These are phyloP conservation scores for Cygnus olor DNA, from an alignment of 2,797 vertebrate species.

Conservation along the genomic window DNA sequence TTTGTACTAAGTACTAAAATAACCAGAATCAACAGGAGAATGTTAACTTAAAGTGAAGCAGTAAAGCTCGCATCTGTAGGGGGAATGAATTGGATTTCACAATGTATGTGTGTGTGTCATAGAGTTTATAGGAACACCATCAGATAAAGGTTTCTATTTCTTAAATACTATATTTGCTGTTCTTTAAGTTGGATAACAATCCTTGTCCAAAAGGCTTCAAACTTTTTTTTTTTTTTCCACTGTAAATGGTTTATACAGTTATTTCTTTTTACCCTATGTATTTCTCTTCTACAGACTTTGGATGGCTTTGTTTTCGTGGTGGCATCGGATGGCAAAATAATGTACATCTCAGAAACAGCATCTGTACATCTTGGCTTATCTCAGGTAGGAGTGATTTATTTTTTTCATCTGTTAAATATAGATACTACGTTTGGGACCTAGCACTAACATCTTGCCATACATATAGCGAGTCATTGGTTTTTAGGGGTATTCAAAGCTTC, in stretches of 20 bases:
- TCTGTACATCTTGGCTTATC: slow-evolving; percentile 95
- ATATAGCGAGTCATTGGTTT: neutral
- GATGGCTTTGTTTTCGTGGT: slow-evolving; percentile 97
- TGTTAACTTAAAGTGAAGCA: slow-evolving; percentile 30
- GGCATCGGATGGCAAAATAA: slow-evolving; percentile 94
- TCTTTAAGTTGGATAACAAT: neutral
- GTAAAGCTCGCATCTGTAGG: slow-evolving; percentile 62
- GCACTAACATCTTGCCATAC: neutral
- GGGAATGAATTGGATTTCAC: slow-evolving; percentile 39
- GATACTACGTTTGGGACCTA: neutral
- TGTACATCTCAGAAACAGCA: slow-evolving; percentile 97
- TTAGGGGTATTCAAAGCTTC: neutral
- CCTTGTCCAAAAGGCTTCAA: neutral
- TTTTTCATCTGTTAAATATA: neutral
- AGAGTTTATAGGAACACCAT: neutral
- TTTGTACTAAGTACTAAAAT: slow-evolving; percentile 71
- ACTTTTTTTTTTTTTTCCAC: neutral
- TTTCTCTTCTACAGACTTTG: slow-evolving; percentile 84
- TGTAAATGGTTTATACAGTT: neutral
- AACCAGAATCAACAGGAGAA: slow-evolving; percentile 46
- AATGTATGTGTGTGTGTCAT: neutral
- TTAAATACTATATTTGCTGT: neutral
- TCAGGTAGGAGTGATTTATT: slow-evolving; percentile 83
- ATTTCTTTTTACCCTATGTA: neutral
- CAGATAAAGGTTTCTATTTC: neutral